phyloP scores from a whole-genome alignment of 2,888 invertebrate species.

The Ectemnius cavifrons region DNA sequence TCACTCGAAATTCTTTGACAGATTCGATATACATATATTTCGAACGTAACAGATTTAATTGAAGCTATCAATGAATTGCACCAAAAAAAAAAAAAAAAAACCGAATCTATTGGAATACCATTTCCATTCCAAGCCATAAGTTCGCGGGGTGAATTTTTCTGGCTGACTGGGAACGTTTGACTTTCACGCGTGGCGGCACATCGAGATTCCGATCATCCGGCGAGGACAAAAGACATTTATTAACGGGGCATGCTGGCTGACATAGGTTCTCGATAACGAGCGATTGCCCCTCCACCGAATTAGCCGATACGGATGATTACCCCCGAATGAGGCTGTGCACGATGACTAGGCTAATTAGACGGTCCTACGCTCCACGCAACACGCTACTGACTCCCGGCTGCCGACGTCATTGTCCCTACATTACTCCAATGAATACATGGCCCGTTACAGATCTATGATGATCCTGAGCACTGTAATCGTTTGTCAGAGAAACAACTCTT shows the following conservation, averaged over 20 bases:
- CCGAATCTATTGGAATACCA: no score
- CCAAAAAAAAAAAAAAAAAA: no score
- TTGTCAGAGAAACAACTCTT: not conserved
- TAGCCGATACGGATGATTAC: slow-evolving; percentile 52
- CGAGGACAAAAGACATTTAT: slow-evolving; percentile 8
- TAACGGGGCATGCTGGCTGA: slow-evolving; percentile 30
- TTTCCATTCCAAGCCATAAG: no score
- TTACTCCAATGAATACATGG: slow-evolving; percentile 29
- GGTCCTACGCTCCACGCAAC: slow-evolving; percentile 36
- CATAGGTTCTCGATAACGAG: slow-evolving; percentile 40
- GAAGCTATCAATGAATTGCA: no score
- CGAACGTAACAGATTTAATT: no score
- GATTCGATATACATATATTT: no score
- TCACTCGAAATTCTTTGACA: no score
- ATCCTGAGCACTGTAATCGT: not conserved
- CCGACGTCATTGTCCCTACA: slow-evolving; percentile 41
- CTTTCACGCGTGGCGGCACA: slow-evolving; percentile 5
- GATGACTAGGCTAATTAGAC: slow-evolving; percentile 55
- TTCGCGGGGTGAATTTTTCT: not conserved
- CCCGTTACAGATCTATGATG: not conserved
- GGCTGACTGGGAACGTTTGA: not conserved
- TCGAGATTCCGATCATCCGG: not conserved
- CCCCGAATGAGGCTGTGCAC: slow-evolving; percentile 46
- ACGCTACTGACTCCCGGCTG: slow-evolving; percentile 19
- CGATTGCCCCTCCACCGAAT: slow-evolving; percentile 45